A percentile compares a stretch with the other conserved stretches of the same genome.
Evolutionary conservation across 2,888 invertebrate species (phyloP).

Genomic region (Cryptocheilus praepositus): DNA sequence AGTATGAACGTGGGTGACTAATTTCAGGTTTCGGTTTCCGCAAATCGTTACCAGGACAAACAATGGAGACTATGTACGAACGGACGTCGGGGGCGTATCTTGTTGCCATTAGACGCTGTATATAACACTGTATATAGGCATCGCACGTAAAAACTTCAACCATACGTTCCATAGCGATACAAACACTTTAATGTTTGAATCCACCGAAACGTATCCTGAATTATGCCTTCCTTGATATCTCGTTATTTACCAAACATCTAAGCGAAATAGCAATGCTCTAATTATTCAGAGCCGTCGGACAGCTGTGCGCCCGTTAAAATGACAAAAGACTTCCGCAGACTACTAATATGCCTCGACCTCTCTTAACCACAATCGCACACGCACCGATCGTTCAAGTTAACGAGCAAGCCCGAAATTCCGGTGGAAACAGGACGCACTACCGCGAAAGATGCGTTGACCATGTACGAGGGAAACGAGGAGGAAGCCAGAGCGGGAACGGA

Average conservation of each 20-base stretch:
- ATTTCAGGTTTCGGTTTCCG: constrained; percentile 64
- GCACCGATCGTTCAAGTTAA: too few species aligned
- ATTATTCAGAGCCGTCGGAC: too few species aligned
- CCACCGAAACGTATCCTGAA: too few species aligned
- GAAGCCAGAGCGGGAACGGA: constrained; percentile 3
- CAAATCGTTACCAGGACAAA: constrained; percentile 60
- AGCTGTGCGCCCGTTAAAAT: constrained; percentile 15
- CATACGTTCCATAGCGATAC: too few species aligned
- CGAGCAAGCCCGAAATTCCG: too few species aligned
- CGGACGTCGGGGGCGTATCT: constrained; percentile 52
- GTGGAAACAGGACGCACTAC: too few species aligned
- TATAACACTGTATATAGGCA: constrained; percentile 22
- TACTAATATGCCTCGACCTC: too few species aligned
- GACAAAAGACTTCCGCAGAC: constrained; percentile 7
- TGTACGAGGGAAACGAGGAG: background rate
- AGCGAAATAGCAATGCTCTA: constrained; percentile 3
- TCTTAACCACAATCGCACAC: too few species aligned
- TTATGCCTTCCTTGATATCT: too few species aligned
- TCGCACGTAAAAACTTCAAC: background rate
- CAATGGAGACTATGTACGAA: constrained; percentile 47
- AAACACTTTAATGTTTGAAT: too few species aligned
- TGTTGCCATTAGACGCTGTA: constrained; percentile 43
- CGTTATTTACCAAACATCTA: too few species aligned
- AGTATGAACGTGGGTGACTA: constrained; percentile 48
- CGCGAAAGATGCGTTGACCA: too few species aligned